Evolutionary conservation across 2,797 vertebrate species (phyloP), one percentile per base, ranked within the genome.

Genomic region (Novumbra hubbsi): DNA sequence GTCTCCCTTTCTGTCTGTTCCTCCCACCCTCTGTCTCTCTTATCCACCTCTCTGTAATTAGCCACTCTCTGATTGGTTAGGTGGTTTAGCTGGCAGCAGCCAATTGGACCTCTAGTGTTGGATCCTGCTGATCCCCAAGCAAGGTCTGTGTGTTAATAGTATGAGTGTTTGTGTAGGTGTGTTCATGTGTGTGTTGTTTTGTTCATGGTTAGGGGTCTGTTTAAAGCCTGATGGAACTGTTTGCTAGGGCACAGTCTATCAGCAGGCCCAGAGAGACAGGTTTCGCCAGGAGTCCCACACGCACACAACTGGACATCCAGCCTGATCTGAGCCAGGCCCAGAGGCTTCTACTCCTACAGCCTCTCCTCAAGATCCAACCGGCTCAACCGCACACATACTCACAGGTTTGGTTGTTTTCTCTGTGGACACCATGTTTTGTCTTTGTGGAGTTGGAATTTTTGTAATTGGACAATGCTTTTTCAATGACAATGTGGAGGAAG

Each of bases 11-110:
- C 9, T 32, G 34, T 71, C 15, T 41, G 2, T 50, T 1, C 9
- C n/a, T 4, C 32, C 71, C 49, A 73, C 70, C 85, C 84, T 88
- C 77, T 79, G 72, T 78, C 70, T 74, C 69, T 60, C 17, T 15
- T 74, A 50, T 68, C 60, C 68, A 69, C 86, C 79, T 85, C 77
- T 30, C 65, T 81, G 85, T 90, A 89, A 91, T 88, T 90, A 81
- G 34, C 1, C 52, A 21, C 75, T 75, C 77, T 84, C 73, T 30
- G 27, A 90, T 91, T 90, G 88, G 89, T 49, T 50, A n/a, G 21
- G 32, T 15, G 14, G 17, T 32, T 68, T 55, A 34, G 67, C 66
- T 78, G 52, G 32, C 38, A 72, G n/a, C 52, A n/a, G 48, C 90
- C 90, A 89, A 90, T 90, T 80, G 11, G 50, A 71, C 5, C 0